Base-by-base conservation (phyloP, 2,797 vertebrate genomes). In the Gymnopithys bicolor region DNA sequence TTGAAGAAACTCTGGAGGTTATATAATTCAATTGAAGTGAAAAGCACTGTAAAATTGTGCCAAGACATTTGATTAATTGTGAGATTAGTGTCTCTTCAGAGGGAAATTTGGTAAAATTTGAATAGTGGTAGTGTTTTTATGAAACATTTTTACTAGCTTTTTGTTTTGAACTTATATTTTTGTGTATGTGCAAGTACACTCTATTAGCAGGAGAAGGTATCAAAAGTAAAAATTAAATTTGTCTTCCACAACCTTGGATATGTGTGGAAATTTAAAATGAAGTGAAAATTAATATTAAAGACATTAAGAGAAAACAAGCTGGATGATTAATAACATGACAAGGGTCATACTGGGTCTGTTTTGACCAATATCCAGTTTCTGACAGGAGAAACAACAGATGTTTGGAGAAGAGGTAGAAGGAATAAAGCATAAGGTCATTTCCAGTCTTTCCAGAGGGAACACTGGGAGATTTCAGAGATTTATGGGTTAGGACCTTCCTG, bases 181-280 rank as follows among this genome's bases (percentile, higher is more conserved):
- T 22, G 3, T 68, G 5, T 23, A 17, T 32, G 22, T 64, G n/a
- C 11, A 30, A 58, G 32, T 58, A 24, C 2, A 37, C 1, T n/a
- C 4, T 6, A 8, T 33, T 62, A 60, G 10, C 16, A 67, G 27
- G 60, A 66, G 78, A 59, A 52, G 1, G 5, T 9, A 69, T 9
- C 4, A 27, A 43, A 66, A 68, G 10, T 17, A 60, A 56, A 74
- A 67, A 63, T 9, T 0, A 62, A 81, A n/a, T 24, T 22, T 45
- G 2, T 39, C n/a, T n/a, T 33, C 22, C 5, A 24, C 7, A 27
- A 2, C 4, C 13, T 16, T 9, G 15, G 2, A 33, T 19, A 7
- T 25, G 4, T 32, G 7, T n/a, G 11, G 9, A n/a, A 43, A 9
- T 41, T 28, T 7, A 39, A 63, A 85, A 46, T 53, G 1, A 55